Evolutionary conservation across 2,888 invertebrate genomes (phyloP).

Genomic region (Nomada fucata): DNA sequence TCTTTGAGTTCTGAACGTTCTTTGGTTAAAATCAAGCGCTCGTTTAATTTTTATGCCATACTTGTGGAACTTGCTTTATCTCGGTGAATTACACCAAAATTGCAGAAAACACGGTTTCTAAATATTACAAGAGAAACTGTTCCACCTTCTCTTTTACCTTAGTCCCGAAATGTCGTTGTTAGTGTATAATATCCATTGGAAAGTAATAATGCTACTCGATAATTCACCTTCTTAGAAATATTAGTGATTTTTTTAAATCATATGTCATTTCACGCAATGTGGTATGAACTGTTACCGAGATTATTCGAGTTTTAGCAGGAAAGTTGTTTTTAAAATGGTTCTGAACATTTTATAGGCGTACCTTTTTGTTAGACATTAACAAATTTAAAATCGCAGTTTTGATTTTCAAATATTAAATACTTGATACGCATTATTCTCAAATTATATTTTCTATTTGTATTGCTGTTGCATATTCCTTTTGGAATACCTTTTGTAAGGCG

Average conservation of each 20-base stretch:
- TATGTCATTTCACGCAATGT: background rate
- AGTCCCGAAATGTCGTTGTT: background rate
- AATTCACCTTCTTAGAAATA: background rate
- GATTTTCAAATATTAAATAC: no score
- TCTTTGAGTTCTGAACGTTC: slow-evolving; percentile 29
- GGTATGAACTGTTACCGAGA: slow-evolving; percentile 36
- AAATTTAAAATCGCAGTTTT: background rate
- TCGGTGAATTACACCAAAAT: slow-evolving; percentile 35
- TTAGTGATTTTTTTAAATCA: background rate
- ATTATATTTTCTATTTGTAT: no score
- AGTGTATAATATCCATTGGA: background rate
- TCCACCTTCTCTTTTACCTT: background rate
- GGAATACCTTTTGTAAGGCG: no score
- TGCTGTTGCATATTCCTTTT: no score
- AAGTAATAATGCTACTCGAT: background rate
- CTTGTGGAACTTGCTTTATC: slow-evolving; percentile 31
- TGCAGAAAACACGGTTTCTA: background rate
- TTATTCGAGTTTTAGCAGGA: slow-evolving; percentile 7
- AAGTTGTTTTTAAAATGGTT: slow-evolving; percentile 19
- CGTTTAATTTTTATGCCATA: slow-evolving; percentile 13
- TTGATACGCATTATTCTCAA: no score
- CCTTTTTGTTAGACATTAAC: background rate
- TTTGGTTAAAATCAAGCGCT: slow-evolving; percentile 9
- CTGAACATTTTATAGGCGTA: background rate
- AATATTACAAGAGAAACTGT: background rate